Conservation (phyloP, 2,113 vertebrate species). For the Poecile atricapillus region DNA sequence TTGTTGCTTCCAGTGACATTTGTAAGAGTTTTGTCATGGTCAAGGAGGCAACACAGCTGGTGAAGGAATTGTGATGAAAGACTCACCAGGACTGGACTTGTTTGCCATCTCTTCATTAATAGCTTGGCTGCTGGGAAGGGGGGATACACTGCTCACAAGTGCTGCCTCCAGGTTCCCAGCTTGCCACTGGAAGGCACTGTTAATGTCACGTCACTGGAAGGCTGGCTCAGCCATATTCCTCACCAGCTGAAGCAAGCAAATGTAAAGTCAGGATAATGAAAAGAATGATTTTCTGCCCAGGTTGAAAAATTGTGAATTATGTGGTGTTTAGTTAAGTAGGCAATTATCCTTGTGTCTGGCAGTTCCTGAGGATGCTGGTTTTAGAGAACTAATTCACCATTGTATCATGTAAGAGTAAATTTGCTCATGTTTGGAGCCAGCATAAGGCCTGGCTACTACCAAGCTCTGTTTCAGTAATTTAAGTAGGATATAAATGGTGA, state of each 20-base stretch:
- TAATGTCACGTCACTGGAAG: background rate
- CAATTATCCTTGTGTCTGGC: background rate
- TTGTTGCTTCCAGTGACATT: background rate
- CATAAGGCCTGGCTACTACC: background rate
- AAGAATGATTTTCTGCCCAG: background rate
- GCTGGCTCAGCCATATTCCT: background rate
- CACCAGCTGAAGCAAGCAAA: background rate
- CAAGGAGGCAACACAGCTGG: background rate
- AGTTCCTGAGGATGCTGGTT: background rate
- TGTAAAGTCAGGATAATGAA: background rate
- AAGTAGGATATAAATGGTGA: background rate
- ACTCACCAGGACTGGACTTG: background rate
- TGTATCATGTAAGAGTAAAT: background rate
- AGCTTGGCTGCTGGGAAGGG: background rate
- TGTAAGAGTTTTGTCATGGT: background rate
- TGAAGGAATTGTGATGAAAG: background rate
- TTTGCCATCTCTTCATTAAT: background rate
- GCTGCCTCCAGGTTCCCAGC: background rate
- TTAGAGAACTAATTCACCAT: background rate
- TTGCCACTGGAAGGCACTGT: background rate
- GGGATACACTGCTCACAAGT: background rate
- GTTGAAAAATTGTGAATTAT: background rate
- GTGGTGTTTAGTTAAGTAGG: background rate
- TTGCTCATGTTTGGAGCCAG: background rate
- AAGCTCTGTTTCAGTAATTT: background rate